Percentiles rank a stretch among this genome's conserved stretches.
Evolutionary conservation across 37 sponge, comb jelly and placozoan species (phyloP).

Genomic region (Spongia lamella): DNA sequence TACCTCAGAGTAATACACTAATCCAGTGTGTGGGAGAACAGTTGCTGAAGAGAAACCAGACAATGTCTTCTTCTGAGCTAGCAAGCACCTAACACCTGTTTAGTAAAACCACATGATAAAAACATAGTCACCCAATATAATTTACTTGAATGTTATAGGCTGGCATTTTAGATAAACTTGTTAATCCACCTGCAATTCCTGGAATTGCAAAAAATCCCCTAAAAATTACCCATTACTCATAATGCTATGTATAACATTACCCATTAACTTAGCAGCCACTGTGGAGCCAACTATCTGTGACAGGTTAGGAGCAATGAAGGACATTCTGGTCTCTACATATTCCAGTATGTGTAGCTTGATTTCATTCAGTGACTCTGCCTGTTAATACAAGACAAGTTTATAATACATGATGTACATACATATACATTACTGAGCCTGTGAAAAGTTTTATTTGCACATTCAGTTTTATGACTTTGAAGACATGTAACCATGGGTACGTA

Average conservation of each 20-base stretch:
- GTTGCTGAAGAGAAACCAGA: constrained; percentile 90
- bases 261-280: constrained; percentile 96
- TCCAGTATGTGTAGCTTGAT: constrained; percentile 74
- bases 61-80: constrained; percentile 82
- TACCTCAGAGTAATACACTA: constrained; percentile 85
- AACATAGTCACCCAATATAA: no score
- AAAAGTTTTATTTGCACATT: no score
- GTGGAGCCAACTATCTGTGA: constrained; percentile 90
- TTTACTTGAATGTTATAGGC: constrained; percentile 92
- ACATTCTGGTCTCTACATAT: constrained; percentile 95
- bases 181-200: constrained; percentile 96
- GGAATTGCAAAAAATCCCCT: no score
- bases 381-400: background rate
- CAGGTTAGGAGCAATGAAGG: constrained; percentile 95
- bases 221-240: no score
- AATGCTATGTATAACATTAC: constrained; percentile 52
- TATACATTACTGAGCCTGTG: no score
- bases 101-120: no score
- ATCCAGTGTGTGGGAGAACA: constrained; percentile 91
- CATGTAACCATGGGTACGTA: no score
- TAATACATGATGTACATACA: no score
- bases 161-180: constrained; percentile 93
- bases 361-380: constrained; percentile 77
- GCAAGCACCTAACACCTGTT: constrained; percentile 90
- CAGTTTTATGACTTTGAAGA: no score